Percentiles rank a stretch among this genome's conserved stretches.
Conservation (phyloP, 2,888 invertebrate species). For the Muschampia staudingeri region DNA sequence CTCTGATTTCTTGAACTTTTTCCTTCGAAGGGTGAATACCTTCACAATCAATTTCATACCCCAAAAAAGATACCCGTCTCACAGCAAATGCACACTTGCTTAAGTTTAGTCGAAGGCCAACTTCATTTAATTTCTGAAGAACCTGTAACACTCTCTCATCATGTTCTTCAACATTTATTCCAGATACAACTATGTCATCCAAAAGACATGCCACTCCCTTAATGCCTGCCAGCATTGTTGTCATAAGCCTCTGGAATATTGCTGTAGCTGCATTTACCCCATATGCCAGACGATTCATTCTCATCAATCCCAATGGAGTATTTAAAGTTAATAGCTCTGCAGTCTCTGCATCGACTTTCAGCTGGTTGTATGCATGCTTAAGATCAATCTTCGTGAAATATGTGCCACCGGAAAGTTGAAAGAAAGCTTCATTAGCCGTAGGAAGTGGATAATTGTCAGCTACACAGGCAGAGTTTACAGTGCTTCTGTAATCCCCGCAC, state of each 20-base stretch:
- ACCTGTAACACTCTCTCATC: constrained; percentile 43
- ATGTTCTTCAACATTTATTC: constrained; percentile 31
- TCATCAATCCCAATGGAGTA: constrained; percentile 55
- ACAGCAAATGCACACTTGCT: constrained; percentile 31
- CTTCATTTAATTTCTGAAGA: constrained; percentile 38
- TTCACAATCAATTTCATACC: constrained; percentile 21
- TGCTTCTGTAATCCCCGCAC: constrained; percentile 12
- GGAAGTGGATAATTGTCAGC: constrained; percentile 11
- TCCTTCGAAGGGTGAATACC: constrained; percentile 28
- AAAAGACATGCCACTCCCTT: constrained; percentile 50
- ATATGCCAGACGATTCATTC: constrained; percentile 56
- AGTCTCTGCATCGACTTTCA: constrained; percentile 52
- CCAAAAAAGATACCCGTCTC: constrained; percentile 21
- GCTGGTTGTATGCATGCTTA: constrained; percentile 64
- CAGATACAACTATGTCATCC: constrained; percentile 18
- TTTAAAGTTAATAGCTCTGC: constrained; percentile 55
- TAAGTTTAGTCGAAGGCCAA: constrained; percentile 24
- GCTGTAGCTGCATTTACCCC: constrained; percentile 57
- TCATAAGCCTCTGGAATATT: constrained; percentile 56
- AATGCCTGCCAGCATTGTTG: constrained; percentile 50
- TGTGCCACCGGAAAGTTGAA: constrained; percentile 35
- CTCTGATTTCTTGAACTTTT: constrained; percentile 27
- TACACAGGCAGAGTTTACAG: background rate
- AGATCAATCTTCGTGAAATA: constrained; percentile 64
- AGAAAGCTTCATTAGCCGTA: constrained; percentile 9